A percentile compares a stretch with the other conserved stretches of the same genome.
Conservation (phyloP, 2,888 invertebrate species). For the Agonopterix subpropinquella region DNA sequence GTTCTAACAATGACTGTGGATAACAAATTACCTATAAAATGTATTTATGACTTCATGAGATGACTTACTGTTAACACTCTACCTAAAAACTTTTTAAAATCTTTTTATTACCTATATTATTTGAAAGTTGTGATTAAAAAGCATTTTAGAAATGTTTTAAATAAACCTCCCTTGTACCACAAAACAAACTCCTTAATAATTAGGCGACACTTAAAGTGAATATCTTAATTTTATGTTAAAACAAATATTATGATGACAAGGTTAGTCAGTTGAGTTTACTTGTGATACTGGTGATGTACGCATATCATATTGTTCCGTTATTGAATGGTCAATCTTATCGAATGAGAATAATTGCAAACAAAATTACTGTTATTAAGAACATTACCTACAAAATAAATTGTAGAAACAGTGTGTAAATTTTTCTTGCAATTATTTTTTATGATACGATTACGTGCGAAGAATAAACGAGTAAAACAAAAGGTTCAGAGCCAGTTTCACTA, state of each 20-base stretch:
- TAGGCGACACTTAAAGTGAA: not conserved
- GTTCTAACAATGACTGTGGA: slow-evolving; percentile 60
- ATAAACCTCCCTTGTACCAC: slow-evolving; percentile 64
- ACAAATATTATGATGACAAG: not conserved
- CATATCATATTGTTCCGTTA: too few relatives aligned
- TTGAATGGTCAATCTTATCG: too few relatives aligned
- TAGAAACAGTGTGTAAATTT: too few relatives aligned
- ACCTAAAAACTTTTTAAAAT: slow-evolving; percentile 47
- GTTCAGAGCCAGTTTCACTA: too few relatives aligned
- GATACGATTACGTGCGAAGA: too few relatives aligned
- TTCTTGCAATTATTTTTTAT: too few relatives aligned
- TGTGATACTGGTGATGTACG: not conserved
- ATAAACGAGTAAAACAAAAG: too few relatives aligned
- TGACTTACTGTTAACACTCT: slow-evolving; percentile 51
- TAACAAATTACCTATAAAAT: slow-evolving; percentile 64
- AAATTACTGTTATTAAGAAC: too few relatives aligned
- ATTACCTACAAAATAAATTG: too few relatives aligned
- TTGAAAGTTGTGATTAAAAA: slow-evolving; percentile 44
- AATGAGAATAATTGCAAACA: too few relatives aligned
- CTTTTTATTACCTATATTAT: slow-evolving; percentile 30
- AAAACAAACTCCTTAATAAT: slow-evolving; percentile 35
- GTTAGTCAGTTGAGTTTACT: not conserved
- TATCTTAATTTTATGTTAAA: not conserved
- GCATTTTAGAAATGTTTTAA: slow-evolving; percentile 62
- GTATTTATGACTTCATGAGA: slow-evolving; percentile 43